These are phyloP conservation scores for Petrocephalus microphthalmus DNA, from an alignment of 2,113 vertebrate genomes.

Conservation along the genomic window DNA sequence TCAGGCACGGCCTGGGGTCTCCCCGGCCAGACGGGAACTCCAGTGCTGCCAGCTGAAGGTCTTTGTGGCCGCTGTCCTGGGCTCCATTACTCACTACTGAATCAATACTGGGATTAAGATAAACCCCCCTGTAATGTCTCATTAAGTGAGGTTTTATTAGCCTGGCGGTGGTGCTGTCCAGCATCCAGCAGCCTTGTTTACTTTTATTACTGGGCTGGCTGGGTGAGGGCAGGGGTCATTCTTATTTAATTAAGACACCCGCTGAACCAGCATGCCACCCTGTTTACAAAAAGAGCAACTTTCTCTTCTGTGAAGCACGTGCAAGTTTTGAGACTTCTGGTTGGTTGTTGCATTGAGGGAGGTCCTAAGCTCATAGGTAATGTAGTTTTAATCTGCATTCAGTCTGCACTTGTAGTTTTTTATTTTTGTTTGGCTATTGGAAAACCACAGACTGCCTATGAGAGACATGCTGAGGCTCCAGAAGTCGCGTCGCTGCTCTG, in stretches of 20 bases:
- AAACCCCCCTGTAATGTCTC: background rate
- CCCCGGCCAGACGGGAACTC: background rate
- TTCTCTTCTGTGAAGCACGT: background rate
- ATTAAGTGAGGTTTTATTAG: background rate
- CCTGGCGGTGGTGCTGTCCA: background rate
- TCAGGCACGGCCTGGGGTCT: background rate
- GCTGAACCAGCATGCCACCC: background rate
- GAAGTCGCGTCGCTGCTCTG: background rate
- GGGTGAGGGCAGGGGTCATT: background rate
- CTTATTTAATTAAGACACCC: background rate
- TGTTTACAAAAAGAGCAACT: background rate
- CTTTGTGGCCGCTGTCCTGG: background rate
- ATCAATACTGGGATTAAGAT: slow-evolving; percentile 10
- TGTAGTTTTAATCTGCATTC: background rate
- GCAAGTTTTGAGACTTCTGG: background rate
- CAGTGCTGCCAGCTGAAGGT: background rate
- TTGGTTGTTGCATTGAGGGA: background rate
- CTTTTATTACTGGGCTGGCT: background rate
- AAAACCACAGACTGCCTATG: background rate
- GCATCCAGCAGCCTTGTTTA: background rate
- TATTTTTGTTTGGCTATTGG: background rate
- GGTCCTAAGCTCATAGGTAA: background rate
- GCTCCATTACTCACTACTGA: background rate
- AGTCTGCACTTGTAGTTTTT: background rate
- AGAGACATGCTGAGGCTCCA: background rate